Evolutionary conservation across 2,797 vertebrate genomes (phyloP).

Genomic region (Alca torda): DNA sequence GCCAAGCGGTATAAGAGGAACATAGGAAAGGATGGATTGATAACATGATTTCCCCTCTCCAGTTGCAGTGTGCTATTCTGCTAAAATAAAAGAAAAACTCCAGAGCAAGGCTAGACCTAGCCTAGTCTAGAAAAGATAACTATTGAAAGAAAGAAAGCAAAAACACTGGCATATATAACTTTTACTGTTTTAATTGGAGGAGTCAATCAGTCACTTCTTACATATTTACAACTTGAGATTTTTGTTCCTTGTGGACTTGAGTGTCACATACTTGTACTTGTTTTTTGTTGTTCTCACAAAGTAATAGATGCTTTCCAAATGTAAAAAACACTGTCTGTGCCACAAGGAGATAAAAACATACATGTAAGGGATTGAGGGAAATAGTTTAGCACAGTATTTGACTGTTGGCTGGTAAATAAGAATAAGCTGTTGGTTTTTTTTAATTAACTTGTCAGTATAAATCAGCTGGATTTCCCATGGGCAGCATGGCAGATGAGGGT

Average conservation of each 20-base stretch:
- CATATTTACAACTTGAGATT: background rate
- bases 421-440: background rate
- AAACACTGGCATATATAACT: background rate
- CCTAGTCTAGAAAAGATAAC: background rate
- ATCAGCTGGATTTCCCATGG: conserved; percentile 39
- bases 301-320: background rate
- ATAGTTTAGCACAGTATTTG: background rate
- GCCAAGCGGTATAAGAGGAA: background rate
- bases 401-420: conserved; percentile 41
- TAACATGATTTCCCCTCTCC: background rate
- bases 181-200: background rate
- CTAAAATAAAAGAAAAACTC: background rate
- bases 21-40: background rate
- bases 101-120: background rate
- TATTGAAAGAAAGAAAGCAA: background rate
- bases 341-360: background rate
- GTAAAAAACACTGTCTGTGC: background rate
- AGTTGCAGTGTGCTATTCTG: background rate
- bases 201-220: background rate
- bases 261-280: background rate
- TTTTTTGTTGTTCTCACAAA: background rate
- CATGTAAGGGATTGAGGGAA: background rate
- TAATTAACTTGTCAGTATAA: conserved; percentile 59
- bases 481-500: background rate
- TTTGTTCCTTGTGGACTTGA: background rate